Evolutionary conservation across 2,888 invertebrate species (phyloP).

Genomic region (Tiliacea citrago): DNA sequence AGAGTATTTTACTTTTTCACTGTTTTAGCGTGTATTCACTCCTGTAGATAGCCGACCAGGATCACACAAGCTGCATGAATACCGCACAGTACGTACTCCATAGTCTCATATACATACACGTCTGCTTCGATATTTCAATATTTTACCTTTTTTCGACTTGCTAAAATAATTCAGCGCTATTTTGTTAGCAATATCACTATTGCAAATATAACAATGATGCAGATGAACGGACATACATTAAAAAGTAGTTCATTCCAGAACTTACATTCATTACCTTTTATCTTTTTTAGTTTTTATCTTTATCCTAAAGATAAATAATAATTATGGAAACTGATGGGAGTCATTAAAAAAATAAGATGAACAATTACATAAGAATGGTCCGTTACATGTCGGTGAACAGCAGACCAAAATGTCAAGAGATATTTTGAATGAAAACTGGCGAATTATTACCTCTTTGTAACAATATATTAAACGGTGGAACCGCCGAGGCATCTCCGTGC

Average conservation of each 20-base stretch:
- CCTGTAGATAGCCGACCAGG: conserved; percentile 83
- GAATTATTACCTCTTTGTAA: not conserved
- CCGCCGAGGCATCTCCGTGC: not conserved
- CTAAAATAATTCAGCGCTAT: conserved; percentile 16
- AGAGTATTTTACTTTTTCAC: conserved; percentile 68
- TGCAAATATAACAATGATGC: conserved; percentile 34
- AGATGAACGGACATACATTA: conserved; percentile 35
- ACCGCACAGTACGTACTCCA: conserved; percentile 80
- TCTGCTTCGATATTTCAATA: conserved; percentile 38
- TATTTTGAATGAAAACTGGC: not conserved
- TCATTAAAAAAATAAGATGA: not conserved
- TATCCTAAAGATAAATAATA: not conserved
- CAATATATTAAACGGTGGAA: too few relatives aligned
- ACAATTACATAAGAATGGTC: not conserved
- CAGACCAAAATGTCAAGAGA: not conserved
- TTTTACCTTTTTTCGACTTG: conserved; percentile 20
- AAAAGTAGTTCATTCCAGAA: not conserved
- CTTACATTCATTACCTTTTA: not conserved
- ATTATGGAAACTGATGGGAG: not conserved
- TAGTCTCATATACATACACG: conserved; percentile 77
- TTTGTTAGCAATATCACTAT: conserved; percentile 24
- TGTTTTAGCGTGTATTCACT: conserved; percentile 82
- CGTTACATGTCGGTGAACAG: not conserved
- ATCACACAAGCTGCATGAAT: conserved; percentile 86
- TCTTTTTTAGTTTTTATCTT: not conserved